Evolutionary conservation across 2,888 invertebrate species (phyloP), one percentile per base, ranked within the genome.

Genomic region (Lasioglossum zephyrum): DNA sequence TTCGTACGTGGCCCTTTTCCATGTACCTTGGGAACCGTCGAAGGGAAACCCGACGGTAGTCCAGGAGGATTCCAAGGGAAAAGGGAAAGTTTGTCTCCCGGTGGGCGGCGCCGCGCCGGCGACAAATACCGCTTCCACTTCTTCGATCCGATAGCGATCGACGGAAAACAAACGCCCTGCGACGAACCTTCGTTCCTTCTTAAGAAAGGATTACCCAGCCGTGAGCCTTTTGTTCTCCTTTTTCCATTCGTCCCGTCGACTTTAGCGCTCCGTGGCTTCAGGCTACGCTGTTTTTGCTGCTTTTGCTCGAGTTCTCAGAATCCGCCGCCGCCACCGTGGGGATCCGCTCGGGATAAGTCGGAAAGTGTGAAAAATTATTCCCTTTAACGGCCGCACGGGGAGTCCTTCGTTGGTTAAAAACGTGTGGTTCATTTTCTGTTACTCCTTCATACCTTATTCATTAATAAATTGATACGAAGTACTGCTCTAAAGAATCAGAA

Each of bases 81-180:
- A 60, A 75, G 22, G 13, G 49, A 85, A 87, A 85, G 84, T 90
- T 90, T 79, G 79, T 82, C 81, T 70, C 60, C 73, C 39, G 63
- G 73, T 60, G 75, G 79, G 79, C 74, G 82, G 76, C 53, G 57
- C 69, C 73, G 69, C 53, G 47, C 69, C 77, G 74, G 57, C 90
- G 85, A 89, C 90, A 90, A 89, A 91, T 91, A 88, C 90, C 88
- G 87, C 85, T 90, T 91, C 90, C 86, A 88, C 82, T 84, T 87
- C 86, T 63, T 63, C 84, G 87, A 86, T 49, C 84, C 88, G 91
- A 91, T 90, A 85, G 89, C 87, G 90, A 91, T 91, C 88, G 91
- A 89, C 87, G 81, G 84, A 90, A 91, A 91, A 91, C 90, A 91
- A 91, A 91, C 88, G 85, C 36, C 73, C 41, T 49, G 36, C 66